Percentiles rank a stretch among this genome's conserved stretches.
Evolutionary conservation across 2,113 vertebrate genomes (phyloP).

Genomic region (Nesospiza acunhae): DNA sequence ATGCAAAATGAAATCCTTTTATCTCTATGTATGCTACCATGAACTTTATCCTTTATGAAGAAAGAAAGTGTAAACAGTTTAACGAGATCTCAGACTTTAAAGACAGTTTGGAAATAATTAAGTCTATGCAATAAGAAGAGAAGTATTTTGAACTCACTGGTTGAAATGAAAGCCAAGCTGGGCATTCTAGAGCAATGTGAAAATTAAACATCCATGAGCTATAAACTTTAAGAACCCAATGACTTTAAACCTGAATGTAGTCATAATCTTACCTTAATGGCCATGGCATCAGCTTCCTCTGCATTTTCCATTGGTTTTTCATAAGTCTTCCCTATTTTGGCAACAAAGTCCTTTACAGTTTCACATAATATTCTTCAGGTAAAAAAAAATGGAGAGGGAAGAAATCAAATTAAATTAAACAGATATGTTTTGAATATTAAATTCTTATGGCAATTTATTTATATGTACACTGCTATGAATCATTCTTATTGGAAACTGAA

Average conservation of each 20-base stretch:
- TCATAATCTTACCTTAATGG: conserved; percentile 84
- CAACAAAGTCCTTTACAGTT: conserved; percentile 96
- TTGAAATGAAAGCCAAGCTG: neutral
- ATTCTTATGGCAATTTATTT: neutral
- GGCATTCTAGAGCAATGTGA: neutral
- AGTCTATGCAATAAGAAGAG: neutral
- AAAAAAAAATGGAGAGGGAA: neutral
- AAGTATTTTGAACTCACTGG: neutral
- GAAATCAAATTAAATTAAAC: neutral
- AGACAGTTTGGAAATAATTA: neutral
- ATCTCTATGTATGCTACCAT: neutral
- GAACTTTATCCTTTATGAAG: neutral
- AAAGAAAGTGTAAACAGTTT: neutral
- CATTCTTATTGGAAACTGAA: neutral
- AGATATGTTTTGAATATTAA: neutral
- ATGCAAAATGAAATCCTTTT: neutral
- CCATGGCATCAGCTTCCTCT: conserved; percentile 87
- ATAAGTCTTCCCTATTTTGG: conserved; percentile 93
- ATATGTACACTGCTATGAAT: neutral
- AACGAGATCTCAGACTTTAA: neutral
- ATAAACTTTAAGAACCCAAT: neutral
- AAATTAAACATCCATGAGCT: neutral
- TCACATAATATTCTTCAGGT: conserved; percentile 90
- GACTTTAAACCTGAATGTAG: neutral
- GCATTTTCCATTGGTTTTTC: conserved; percentile 88